These are phyloP conservation scores for Paradoxurus hermaphroditus DNA, from an alignment of 2,113 vertebrate genomes.

Conservation along the genomic window DNA sequence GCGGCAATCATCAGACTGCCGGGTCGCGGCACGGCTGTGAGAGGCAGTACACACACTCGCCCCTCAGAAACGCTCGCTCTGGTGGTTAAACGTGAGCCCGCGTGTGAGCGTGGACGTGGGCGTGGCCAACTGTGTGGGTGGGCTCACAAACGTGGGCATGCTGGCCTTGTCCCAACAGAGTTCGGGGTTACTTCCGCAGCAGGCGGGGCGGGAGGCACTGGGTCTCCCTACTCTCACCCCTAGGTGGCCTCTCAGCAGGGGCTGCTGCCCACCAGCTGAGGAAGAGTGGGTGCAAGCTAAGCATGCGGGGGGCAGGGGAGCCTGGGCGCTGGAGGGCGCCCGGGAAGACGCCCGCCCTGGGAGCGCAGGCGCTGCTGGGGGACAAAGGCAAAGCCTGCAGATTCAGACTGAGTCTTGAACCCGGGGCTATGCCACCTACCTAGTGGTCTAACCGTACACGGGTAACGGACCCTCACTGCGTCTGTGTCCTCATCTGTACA, in stretches of 20 bases:
- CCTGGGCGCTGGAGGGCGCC: neutral
- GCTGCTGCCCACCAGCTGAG: neutral
- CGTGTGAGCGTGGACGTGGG: neutral
- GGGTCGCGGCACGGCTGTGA: neutral
- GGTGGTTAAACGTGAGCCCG: fast-evolving
- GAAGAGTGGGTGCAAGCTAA: neutral
- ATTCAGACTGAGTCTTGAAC: neutral
- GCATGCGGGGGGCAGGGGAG: neutral
- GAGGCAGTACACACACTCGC: fast-evolving
- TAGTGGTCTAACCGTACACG: fast-evolving
- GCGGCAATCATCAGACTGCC: fast-evolving
- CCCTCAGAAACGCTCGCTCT: neutral
- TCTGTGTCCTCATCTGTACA: neutral
- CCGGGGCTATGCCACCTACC: neutral
- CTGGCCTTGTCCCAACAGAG: neutral
- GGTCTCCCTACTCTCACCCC: neutral
- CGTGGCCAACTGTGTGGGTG: neutral
- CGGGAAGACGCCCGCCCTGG: neutral
- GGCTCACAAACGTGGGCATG: fast-evolving
- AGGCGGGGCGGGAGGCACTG: neutral
- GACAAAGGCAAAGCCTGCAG: neutral
- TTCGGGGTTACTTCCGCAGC: neutral
- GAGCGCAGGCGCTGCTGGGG: neutral
- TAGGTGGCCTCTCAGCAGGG: neutral
- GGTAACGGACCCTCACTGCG: neutral